Evolutionary conservation across 2,113 vertebrate species (phyloP).

Genomic region (Galeopterus variegatus): DNA sequence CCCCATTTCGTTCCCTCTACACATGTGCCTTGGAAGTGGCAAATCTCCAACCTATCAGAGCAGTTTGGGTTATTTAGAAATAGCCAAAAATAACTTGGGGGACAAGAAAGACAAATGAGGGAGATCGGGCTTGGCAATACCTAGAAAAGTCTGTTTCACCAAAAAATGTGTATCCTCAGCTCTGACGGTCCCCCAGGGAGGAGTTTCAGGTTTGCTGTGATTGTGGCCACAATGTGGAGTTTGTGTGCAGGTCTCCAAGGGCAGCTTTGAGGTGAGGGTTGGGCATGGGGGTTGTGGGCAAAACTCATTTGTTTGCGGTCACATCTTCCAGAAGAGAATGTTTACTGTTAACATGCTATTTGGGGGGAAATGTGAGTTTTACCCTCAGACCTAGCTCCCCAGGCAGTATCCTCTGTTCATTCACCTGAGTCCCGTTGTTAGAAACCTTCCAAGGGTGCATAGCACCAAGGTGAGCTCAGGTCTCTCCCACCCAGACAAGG

Average conservation of each 20-base stretch:
- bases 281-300: fast-evolving
- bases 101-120: no score
- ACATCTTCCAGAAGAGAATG: background rate
- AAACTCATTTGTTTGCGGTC: fast-evolving
- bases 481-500: background rate
- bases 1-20: fast-evolving
- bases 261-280: background rate
- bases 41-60: no score
- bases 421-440: fast-evolving
- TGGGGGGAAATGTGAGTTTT: background rate
- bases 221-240: fast-evolving
- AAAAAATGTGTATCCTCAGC: background rate
- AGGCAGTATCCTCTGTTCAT: background rate
- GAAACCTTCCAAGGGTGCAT: background rate
- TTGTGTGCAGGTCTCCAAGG: background rate
- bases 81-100: fast-evolving
- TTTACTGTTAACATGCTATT: fast-evolving
- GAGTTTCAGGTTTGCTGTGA: fast-evolving
- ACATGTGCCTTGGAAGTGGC: fast-evolving
- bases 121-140: no score
- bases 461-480: background rate
- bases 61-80: background rate
- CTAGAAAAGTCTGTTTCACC: background rate
- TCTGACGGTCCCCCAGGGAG: background rate
- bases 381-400: background rate